A percentile compares a stretch with the other conserved stretches of the same genome.
These are phyloP conservation scores for Cephalopholis sonnerati DNA, from an alignment of 2,113 vertebrate species.

Conservation along the genomic window DNA sequence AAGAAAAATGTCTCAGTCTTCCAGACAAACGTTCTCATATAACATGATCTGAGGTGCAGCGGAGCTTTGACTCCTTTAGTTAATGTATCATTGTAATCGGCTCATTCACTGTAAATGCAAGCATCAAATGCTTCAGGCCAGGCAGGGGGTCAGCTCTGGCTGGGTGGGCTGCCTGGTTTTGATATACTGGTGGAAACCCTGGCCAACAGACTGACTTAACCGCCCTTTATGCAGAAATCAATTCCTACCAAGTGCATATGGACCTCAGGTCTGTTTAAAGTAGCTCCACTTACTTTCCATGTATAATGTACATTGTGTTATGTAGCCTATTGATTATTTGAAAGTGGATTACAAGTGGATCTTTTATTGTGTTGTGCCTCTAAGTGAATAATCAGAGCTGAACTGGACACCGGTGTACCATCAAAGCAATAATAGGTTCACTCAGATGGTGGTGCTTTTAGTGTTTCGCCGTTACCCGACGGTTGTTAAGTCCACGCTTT, in stretches of 20 bases:
- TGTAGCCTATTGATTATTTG: not conserved
- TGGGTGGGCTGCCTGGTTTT: too few species aligned
- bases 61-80: too few species aligned
- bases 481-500: not conserved
- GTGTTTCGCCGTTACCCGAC: not conserved
- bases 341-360: not conserved
- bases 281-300: conserved; percentile 1
- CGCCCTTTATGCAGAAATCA: not conserved
- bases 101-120: too few species aligned
- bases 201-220: not conserved
- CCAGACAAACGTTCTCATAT: too few species aligned
- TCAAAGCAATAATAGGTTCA: not conserved
- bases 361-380: not conserved
- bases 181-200: too few species aligned
- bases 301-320: not conserved
- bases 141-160: too few species aligned
- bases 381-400: not conserved
- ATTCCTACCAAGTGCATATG: not conserved
- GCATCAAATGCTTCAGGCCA: too few species aligned
- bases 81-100: too few species aligned
- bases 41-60: too few species aligned
- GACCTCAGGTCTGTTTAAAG: not conserved
- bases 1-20: too few species aligned
- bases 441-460: not conserved
- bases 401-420: not conserved